Base-by-base conservation (phyloP, 1,140 invertebrate species). In the Heliconius hermathena region DNA sequence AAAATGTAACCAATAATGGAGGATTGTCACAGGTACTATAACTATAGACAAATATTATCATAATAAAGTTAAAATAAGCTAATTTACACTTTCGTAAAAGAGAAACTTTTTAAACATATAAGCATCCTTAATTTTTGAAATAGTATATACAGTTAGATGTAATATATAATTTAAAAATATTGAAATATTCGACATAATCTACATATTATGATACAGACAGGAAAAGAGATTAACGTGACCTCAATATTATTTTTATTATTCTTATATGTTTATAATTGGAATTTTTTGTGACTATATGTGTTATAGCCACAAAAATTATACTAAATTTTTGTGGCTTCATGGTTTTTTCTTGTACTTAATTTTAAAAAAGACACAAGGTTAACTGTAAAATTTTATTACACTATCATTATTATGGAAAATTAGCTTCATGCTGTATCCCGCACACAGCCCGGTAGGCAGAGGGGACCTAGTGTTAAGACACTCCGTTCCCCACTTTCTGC, bases 1-100 rank as follows among this genome's bases (percentile, higher is more conserved):
- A 93, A 74, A 93, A 87, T 85, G 87, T 92, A 1, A 74, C 88
- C 0, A 92, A 89, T 80, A 94, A 93, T 87, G 90, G 91, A n/a
- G 84, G 88, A 8, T 38, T 91, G 18, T 85, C 83, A 70, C 87
- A 89, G 84, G 87, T 90, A 87, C 22, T 2, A 66, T 29, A 11
- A 57, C 1, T 29, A 13, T 26, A 16, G 26, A 29, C 5, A 5
- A 29, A 66, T 57, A 3, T 1, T n/a, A 57, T 57, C 13, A 46
- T 16, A 46, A 16, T 46, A 46, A 46, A 16, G 13, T 16, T 16
- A 46, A 46, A 46, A 46, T 46, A 5, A 13, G 16, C 41, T 46
- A 41, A 16, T 46, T 16, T 46, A 46, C 13, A 16, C 41, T 16
- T 13, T 16, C 5, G 18, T 20, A 52, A 20, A 52, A 52, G 18